Evolutionary conservation across 2,888 invertebrate species (phyloP), one percentile per base, ranked within the genome.

Genomic region (Magallana nippona): DNA sequence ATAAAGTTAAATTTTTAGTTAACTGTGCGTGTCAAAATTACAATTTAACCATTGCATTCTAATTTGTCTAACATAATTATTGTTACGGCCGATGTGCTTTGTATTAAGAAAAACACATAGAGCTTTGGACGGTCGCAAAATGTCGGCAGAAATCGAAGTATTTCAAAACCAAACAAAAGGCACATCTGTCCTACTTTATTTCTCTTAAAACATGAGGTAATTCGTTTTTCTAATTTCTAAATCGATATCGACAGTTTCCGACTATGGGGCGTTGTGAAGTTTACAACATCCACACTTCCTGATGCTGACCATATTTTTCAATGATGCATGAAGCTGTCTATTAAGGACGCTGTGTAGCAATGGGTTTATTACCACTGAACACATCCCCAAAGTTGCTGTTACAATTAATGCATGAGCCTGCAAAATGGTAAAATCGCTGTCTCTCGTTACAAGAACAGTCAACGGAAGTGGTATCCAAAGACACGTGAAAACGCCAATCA

Each of bases 381-480:
- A 78, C 17, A 87, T 82, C 44, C 87, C 87, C 13, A 88, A 82
- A 62, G 87, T 83, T 3, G 81, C 83, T 1, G 84, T 79, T 11
- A 86, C 58, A 55, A 88, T 22, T 19, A 88, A 55, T 27, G 84
- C 32, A 55, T 86, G 84, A 57, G 87, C 77, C 62, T 84, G 82
- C 10, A 79, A 77, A 27, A 58, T 19, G 17, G 83, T 81, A 44
- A 86, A 79, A 44, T 82, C 56, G 79, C 79, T 84, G 84, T 83
- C 85, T 44, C 84, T 83, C 13, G 86, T 56, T 27, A 78, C 77
- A 15, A 88, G n/a, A 15, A 85, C 85, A 57, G 82, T 71, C 11
- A 88, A 62, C 13, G 89, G 89, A 27, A 86, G 79, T 3, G 89
- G 88, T 55, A 89, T 44, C 88, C 88, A 89, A 11, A 88, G 82